Evolutionary conservation across 2,113 vertebrate genomes (phyloP).

Genomic region (Pogonocichla stellata): DNA sequence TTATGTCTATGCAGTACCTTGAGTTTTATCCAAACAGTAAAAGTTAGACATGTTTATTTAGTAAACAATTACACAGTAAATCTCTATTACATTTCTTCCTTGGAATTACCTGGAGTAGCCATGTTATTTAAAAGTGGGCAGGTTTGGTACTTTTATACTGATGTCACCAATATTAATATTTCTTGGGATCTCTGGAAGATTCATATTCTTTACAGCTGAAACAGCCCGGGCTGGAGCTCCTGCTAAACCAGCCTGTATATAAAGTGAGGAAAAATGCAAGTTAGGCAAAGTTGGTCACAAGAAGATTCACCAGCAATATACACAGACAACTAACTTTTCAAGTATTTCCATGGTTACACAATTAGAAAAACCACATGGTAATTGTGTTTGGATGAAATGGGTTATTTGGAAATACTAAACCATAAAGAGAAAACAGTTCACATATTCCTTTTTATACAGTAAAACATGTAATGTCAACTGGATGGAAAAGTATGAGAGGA

Average conservation of each 20-base stretch:
- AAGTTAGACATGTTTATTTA: slow-evolving; percentile 79
- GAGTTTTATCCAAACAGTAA: slow-evolving; percentile 77
- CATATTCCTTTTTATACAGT: slow-evolving; percentile 63
- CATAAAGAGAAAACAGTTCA: slow-evolving; percentile 73
- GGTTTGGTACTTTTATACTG: slow-evolving; percentile 99
- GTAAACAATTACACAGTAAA: slow-evolving; percentile 88
- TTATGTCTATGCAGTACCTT: slow-evolving; percentile 82
- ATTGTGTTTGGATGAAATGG: slow-evolving; percentile 75
- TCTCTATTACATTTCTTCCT: slow-evolving; percentile 70
- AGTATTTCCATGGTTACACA: slow-evolving; percentile 63
- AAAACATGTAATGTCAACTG: slow-evolving; percentile 69
- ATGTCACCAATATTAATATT: slow-evolving; percentile 99
- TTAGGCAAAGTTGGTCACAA: slow-evolving; percentile 57
- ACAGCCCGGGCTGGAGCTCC: slow-evolving; percentile 98
- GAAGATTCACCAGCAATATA: neutral
- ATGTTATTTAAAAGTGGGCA: slow-evolving; percentile 98
- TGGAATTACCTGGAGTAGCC: slow-evolving; percentile 77
- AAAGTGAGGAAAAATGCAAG: slow-evolving; percentile 78
- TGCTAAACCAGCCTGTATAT: slow-evolving; percentile 94
- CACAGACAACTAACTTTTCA: slow-evolving; percentile 49
- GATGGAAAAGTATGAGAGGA: slow-evolving; percentile 44
- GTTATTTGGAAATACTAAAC: slow-evolving; percentile 74
- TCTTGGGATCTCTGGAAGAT: slow-evolving; percentile 98
- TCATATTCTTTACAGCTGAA: slow-evolving; percentile 99
- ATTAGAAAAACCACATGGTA: slow-evolving; percentile 71